Evolutionary conservation across 2,888 invertebrate genomes (phyloP).

Genomic region (Heliconius erato): DNA sequence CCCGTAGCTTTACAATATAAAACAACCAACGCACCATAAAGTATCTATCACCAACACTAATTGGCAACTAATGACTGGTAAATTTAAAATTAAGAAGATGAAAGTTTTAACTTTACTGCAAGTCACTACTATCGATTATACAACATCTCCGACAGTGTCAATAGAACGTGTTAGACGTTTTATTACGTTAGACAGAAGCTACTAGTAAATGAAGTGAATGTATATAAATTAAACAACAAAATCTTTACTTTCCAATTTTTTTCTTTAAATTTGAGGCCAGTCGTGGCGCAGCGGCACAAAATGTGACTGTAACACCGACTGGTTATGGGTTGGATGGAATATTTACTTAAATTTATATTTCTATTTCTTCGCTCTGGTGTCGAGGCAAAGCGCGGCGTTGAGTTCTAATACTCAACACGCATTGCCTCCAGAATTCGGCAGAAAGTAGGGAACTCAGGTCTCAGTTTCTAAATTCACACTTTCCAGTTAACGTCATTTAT

Average conservation of each 20-base stretch:
- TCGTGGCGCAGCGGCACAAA: too few species aligned
- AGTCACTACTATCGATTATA: conserved; percentile 10
- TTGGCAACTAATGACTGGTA: conserved; percentile 12
- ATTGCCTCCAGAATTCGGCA: too few species aligned
- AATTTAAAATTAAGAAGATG: conserved; percentile 9
- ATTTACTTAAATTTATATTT: too few species aligned
- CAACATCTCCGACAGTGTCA: neutral
- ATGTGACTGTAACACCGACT: too few species aligned
- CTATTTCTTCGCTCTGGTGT: too few species aligned
- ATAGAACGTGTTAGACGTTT: too few species aligned
- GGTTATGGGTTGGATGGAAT: too few species aligned
- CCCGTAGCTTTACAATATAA: neutral
- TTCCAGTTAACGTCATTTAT: neutral
- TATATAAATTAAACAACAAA: neutral
- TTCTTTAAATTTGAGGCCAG: too few species aligned
- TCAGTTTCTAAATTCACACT: neutral
- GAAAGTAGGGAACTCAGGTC: too few species aligned
- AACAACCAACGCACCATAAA: neutral
- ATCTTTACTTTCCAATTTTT: neutral
- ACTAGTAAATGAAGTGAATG: neutral
- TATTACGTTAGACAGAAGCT: neutral
- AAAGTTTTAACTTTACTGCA: conserved; percentile 12
- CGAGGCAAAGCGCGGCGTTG: too few species aligned
- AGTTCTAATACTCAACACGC: too few species aligned
- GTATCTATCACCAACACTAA: neutral